These are phyloP conservation scores for Halyomorpha halys DNA, from an alignment of 1,140 invertebrate species.

Conservation along the genomic window DNA sequence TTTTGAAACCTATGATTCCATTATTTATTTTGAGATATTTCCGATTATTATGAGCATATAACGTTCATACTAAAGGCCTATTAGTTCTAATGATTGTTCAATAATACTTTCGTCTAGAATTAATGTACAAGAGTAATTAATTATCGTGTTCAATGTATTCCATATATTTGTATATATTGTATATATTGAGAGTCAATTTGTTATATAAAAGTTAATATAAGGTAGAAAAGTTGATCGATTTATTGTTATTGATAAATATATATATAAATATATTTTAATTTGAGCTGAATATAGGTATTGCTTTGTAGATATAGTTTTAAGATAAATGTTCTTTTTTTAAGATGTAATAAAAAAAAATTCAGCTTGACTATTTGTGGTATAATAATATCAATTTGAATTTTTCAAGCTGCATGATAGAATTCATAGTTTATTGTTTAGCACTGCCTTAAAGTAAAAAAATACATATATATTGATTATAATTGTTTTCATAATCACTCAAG, in stretches of 20 bases:
- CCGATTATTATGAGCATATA: neutral
- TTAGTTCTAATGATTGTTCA: constrained; percentile 2
- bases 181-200: constrained; percentile 10
- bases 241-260: neutral
- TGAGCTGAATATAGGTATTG: neutral
- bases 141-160: neutral
- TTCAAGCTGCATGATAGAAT: constrained; percentile 6
- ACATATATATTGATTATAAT: neutral
- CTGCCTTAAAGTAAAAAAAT: neutral
- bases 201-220: neutral
- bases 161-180: neutral
- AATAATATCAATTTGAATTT: neutral
- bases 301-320: constrained; percentile 7
- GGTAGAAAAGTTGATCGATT: constrained; percentile 7
- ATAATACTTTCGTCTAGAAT: neutral
- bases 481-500: neutral
- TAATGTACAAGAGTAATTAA: constrained; percentile 3
- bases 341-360: too few species aligned
- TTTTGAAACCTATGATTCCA: neutral
- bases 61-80: constrained; percentile 2
- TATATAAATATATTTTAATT: constrained; percentile 3
- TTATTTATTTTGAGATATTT: neutral
- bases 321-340: neutral
- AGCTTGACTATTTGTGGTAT: neutral
- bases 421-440: constrained; percentile 1